phyloP scores from a whole-genome alignment of 2,888 invertebrate species.

The Agelastica alni region DNA sequence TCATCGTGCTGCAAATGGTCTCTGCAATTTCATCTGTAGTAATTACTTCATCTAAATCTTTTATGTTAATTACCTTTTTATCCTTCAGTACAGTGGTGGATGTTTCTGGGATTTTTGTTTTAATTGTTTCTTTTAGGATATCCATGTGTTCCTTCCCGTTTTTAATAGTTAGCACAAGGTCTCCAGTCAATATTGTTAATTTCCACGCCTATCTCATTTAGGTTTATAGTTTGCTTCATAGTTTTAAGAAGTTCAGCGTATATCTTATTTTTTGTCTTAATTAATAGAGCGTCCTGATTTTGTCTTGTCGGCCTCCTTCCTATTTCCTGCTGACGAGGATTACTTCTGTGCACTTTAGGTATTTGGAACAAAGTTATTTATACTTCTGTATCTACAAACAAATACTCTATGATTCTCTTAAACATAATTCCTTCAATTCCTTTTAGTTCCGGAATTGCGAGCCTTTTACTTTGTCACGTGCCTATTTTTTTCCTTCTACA shows the following conservation, averaged over 20 bases:
- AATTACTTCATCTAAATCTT: background rate
- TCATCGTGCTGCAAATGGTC: no score
- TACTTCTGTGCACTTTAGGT: background rate
- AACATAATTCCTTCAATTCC: background rate
- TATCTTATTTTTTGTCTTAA: constrained; percentile 14
- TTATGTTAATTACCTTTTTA: constrained; percentile 4
- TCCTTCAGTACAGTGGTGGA: background rate
- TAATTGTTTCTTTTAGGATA: background rate
- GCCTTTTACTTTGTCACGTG: no score
- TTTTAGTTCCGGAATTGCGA: background rate
- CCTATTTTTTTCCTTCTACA: no score
- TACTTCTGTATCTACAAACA: background rate
- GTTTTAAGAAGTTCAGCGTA: constrained; percentile 6
- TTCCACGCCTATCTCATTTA: constrained; percentile 2
- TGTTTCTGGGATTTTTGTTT: background rate
- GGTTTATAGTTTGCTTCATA: constrained; percentile 1
- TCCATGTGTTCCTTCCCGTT: constrained; percentile 4
- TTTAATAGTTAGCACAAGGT: constrained; percentile 4
- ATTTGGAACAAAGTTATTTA: background rate
- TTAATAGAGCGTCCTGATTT: constrained; percentile 12
- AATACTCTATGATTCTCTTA: background rate
- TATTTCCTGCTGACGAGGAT: background rate
- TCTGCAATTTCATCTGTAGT: background rate
- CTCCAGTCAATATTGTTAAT: constrained; percentile 1
- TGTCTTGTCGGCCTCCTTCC: no score